Evolutionary conservation across 2,113 vertebrate genomes (phyloP), one percentile per base, ranked within the genome.

Genomic region (Bagarius yarrelli): DNA sequence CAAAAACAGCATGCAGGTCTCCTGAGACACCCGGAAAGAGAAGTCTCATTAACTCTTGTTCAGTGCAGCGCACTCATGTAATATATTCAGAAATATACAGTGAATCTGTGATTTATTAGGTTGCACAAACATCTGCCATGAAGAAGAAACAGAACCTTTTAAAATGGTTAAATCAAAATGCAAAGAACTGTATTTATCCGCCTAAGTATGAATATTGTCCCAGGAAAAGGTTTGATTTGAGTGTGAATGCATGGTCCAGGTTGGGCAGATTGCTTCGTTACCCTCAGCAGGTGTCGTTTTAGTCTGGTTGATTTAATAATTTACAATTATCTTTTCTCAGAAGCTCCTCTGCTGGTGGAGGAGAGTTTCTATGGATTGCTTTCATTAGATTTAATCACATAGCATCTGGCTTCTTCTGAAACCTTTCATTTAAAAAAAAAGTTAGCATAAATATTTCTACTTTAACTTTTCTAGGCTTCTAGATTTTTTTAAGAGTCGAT

Each of bases 271-370:
- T 23, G 75, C 85, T 50, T 81, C 60, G 61, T 78, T 69, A 56
- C 76, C 55, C 52, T 56, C 34, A 44, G 71, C 76, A 79, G 82
- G 82, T 86, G 82, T 75, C 79, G 72, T 57, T 81, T 76, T 57
- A 82, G 76, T 80, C 56, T 82, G 32, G 55, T 71, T 83, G 44
- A 60, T 63, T 79, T 70, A 76, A 78, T 85, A 70, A 82, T 79
- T 82, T 72, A 84, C 44, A 80, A 61, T 80, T 50, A 79, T 83
- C 74, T 52, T 67, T 66, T 77, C 73, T 55, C 25, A 3, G 44
- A 19, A 71, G 53, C 60, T 47, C 52, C 44, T 44, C 32, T 80
- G 64, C 4, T 15, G 18, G 55, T 19, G 47, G 27, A 44, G 36
- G 53, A 64, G 72, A 50, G 12, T 21, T 53, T 27, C 32, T 19